Percentiles rank a stretch among this genome's conserved stretches.
phyloP scores from a whole-genome alignment of 2,888 invertebrate species.

The Ganaspis brasiliensis region DNA sequence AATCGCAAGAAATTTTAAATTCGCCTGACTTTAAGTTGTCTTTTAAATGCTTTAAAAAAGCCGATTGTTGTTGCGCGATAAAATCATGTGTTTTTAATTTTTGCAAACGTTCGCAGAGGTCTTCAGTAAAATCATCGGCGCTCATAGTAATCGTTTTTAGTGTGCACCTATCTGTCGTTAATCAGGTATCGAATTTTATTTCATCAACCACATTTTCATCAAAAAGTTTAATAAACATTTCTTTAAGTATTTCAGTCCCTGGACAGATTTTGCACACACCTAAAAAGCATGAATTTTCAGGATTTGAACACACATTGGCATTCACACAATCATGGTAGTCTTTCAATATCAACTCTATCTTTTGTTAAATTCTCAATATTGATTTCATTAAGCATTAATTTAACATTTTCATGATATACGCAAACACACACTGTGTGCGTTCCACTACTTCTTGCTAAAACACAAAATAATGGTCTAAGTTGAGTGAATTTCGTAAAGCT shows the following conservation, averaged over 20 bases:
- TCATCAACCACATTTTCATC: slow-evolving; percentile 21
- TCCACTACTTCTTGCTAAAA: slow-evolving; percentile 56
- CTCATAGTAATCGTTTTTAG: slow-evolving; percentile 15
- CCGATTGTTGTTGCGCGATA: neutral
- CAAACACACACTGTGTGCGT: slow-evolving; percentile 60
- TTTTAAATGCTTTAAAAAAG: neutral
- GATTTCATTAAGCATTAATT: slow-evolving; percentile 50
- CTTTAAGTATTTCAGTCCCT: slow-evolving; percentile 28
- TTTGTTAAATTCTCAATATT: slow-evolving; percentile 28
- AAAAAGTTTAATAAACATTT: slow-evolving; percentile 17
- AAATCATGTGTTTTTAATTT: slow-evolving; percentile 30
- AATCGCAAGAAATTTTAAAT: too few relatives aligned
- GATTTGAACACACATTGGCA: neutral
- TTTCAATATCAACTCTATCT: slow-evolving; percentile 27
- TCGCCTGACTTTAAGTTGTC: neutral
- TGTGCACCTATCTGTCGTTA: slow-evolving; percentile 43
- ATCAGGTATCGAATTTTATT: slow-evolving; percentile 41
- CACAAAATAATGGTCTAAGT: slow-evolving; percentile 55
- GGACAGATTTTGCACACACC: slow-evolving; percentile 51
- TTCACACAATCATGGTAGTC: neutral
- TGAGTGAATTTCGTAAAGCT: slow-evolving; percentile 53
- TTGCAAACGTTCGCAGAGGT: slow-evolving; percentile 6
- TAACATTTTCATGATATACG: slow-evolving; percentile 52
- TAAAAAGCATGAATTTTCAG: slow-evolving; percentile 23
- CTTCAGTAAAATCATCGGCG: slow-evolving; percentile 2